phyloP scores from a whole-genome alignment of 2,888 invertebrate species.

The Lordiphosa fenestrarum region DNA sequence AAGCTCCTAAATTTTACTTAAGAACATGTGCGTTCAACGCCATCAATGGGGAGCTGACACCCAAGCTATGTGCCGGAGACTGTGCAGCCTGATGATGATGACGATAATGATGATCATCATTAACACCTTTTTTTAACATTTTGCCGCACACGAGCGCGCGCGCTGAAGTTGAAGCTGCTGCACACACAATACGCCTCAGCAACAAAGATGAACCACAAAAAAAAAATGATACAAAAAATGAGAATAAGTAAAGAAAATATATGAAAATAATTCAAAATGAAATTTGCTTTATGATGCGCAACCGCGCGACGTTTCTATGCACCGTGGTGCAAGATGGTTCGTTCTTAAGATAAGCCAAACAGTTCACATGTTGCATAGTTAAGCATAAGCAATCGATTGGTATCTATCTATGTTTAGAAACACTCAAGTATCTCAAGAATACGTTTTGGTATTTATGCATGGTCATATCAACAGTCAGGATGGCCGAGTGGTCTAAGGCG shows the following conservation, averaged over 20 bases:
- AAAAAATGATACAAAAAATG: slow-evolving; percentile 13
- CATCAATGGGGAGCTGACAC: slow-evolving; percentile 68
- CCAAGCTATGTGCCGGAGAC: slow-evolving; percentile 2
- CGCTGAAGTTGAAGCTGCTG: slow-evolving; percentile 9
- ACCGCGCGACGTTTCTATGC: slow-evolving; percentile 62
- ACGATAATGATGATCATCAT: slow-evolving; percentile 73
- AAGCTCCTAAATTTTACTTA: slow-evolving; percentile 78
- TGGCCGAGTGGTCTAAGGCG: too few species aligned
- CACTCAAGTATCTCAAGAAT: too few species aligned
- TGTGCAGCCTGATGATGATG: slow-evolving; percentile 50
- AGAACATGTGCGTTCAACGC: slow-evolving; percentile 69
- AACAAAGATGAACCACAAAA: slow-evolving; percentile 22
- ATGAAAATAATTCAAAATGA: slow-evolving; percentile 80
- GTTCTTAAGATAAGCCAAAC: background rate
- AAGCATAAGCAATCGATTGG: too few species aligned
- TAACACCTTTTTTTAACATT: slow-evolving; percentile 70
- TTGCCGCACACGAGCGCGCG: slow-evolving; percentile 52
- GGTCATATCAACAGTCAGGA: too few species aligned
- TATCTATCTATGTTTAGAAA: too few species aligned
- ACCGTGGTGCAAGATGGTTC: slow-evolving; percentile 35
- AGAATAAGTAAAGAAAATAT: slow-evolving; percentile 50
- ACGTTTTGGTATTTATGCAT: too few species aligned
- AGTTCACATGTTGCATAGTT: too few species aligned
- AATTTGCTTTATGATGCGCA: slow-evolving; percentile 80
- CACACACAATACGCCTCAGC: slow-evolving; percentile 53